These are phyloP conservation scores for Aphelenchoides besseyi DNA, from an alignment of 1,140 invertebrate species.

Conservation along the genomic window DNA sequence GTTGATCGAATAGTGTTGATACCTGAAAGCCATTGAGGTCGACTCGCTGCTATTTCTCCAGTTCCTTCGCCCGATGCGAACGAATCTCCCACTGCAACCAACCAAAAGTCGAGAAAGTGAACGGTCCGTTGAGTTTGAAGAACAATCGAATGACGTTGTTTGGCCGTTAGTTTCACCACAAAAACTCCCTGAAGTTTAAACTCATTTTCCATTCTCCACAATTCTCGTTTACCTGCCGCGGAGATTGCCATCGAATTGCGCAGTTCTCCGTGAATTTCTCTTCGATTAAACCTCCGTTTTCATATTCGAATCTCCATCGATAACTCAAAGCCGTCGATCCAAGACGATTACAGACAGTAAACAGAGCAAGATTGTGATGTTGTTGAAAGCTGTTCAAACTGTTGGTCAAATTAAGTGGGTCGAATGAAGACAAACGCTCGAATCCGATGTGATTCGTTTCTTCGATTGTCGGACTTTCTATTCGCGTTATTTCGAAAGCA, in stretches of 20 bases:
- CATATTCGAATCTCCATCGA: neutral
- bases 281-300: neutral
- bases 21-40: slow-evolving; percentile 19
- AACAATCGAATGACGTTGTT: neutral
- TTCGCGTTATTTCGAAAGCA: neutral
- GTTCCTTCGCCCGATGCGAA: slow-evolving; percentile 34
- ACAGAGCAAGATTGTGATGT: neutral
- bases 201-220: neutral
- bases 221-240: neutral
- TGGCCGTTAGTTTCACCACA: neutral
- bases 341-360: neutral
- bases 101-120: slow-evolving; percentile 23
- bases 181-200: neutral
- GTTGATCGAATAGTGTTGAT: neutral
- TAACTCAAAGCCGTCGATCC: neutral
- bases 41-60: slow-evolving; percentile 10
- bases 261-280: neutral
- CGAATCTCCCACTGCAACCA: slow-evolving; percentile 30
- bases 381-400: neutral
- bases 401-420: slow-evolving; percentile 2
- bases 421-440: slow-evolving; percentile 1
- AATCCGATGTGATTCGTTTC: slow-evolving; percentile 1
- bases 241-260: slow-evolving; percentile 3
- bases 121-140: neutral
- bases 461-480: neutral